These are phyloP conservation scores for Caenorhabditis sp. DNA, from an alignment of 2,888 invertebrate genomes.

Conservation along the genomic window DNA sequence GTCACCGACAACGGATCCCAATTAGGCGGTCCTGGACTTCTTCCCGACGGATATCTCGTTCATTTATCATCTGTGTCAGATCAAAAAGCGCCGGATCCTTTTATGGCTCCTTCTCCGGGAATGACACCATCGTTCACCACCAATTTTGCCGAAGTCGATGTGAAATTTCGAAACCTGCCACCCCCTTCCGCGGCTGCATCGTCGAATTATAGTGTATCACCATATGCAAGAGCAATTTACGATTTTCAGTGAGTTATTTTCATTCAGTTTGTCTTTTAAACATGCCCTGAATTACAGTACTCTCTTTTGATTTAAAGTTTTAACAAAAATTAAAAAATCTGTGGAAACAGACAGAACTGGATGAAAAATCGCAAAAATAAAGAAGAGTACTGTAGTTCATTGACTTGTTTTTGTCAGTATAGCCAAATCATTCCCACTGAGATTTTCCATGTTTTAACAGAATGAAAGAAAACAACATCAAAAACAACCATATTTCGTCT, in stretches of 20 bases:
- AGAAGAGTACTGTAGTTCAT: no score
- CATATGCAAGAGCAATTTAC: constrained; percentile 49
- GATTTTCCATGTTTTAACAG: no score
- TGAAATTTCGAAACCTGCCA: constrained; percentile 22
- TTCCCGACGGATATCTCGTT: background rate
- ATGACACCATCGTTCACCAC: constrained; percentile 51
- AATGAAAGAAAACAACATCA: no score
- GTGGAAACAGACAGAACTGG: no score
- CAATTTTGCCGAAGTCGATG: constrained; percentile 39
- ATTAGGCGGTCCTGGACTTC: constrained; percentile 14
- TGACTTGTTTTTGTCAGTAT: no score
- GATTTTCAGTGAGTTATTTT: constrained; percentile 44
- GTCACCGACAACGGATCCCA: constrained; percentile 21
- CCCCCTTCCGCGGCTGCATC: constrained; percentile 2
- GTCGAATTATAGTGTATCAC: constrained; percentile 27
- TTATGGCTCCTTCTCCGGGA: background rate
- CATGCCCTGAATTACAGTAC: no score
- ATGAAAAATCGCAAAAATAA: background rate
- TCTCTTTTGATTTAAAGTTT: no score
- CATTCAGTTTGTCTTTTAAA: background rate
- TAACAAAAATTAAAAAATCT: background rate
- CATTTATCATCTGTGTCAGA: background rate
- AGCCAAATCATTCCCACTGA: no score
- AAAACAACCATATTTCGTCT: no score
- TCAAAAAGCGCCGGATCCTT: background rate